Percentiles rank a stretch among this genome's conserved stretches.
These are phyloP conservation scores for Dolomedes plantarius DNA, from an alignment of 2,888 invertebrate genomes.

Conservation along the genomic window DNA sequence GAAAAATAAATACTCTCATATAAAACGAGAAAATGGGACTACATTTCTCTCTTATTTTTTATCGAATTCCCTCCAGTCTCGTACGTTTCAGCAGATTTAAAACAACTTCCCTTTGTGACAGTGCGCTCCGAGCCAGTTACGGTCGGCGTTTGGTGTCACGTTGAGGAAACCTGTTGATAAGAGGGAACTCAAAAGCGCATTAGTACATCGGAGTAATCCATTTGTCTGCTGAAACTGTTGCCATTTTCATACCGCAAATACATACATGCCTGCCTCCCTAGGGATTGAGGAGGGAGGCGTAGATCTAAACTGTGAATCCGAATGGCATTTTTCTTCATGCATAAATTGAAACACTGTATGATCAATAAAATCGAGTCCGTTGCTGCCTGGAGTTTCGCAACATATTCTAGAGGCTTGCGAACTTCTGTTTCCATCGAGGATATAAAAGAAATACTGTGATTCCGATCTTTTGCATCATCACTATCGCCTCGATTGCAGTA, in stretches of 20 bases:
- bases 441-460: not conserved
- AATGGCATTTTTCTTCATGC: slow-evolving; percentile 60
- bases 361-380: slow-evolving; percentile 6
- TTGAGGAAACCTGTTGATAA: slow-evolving; percentile 65
- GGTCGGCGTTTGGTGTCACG: slow-evolving; percentile 5
- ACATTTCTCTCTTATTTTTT: not conserved
- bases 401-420: too few species aligned
- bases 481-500: too few species aligned
- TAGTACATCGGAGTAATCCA: slow-evolving; percentile 67
- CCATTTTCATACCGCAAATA: slow-evolving; percentile 51
- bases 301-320: slow-evolving; percentile 50
- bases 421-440: too few species aligned
- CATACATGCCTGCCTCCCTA: not conserved
- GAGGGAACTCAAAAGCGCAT: slow-evolving; percentile 46
- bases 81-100: not conserved
- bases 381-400: not conserved
- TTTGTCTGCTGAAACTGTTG: slow-evolving; percentile 63
- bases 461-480: too few species aligned
- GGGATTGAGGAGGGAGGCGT: slow-evolving; percentile 1
- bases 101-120: not conserved
- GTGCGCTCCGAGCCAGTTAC: not conserved
- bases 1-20: not conserved
- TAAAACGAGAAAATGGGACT: not conserved
- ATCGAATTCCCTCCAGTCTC: not conserved
- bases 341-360: slow-evolving; percentile 48